Evolutionary conservation across 2,797 vertebrate genomes (phyloP), one percentile per base, ranked within the genome.

Genomic region (Syngnathus rostellatus): DNA sequence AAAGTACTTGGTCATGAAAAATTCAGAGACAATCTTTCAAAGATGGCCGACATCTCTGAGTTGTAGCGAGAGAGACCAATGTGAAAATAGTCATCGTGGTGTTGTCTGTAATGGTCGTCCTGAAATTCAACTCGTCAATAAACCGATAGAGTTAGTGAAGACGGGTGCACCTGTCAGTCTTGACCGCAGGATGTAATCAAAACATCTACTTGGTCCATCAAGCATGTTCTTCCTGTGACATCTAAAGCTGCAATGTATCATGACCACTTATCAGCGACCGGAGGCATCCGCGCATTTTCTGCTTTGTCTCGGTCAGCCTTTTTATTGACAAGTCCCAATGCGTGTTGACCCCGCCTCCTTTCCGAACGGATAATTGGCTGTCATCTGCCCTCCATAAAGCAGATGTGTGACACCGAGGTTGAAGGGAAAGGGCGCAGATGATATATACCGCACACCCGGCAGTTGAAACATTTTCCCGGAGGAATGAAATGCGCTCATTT

Each of bases 361-460:
- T 66, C 72, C 77, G 74, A 84, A 82, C 74, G 78, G 83, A 83
- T 88, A 84, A 88, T 88, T 85, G 83, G 74, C 68, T 86, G 85
- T 83, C 85, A 88, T 70, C 75, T 77, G 73, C 68, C 81, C 77
- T 70, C 78, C 74, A 79, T 83, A 78, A 86, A 86, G 72, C 67
- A 83, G 71, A 77, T 58, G 73, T 68, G 59, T 80, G 83, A 82
- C 80, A 84, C 78, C 39, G 5, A 41, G 64, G 70, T 72, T 72
- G 79, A 81, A 55, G 73, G 63, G 73, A 77, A 80, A 72, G 75
- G 77, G 73, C 79, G 72, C 68, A 8, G 63, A 72, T 81, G 79
- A 88, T 82, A 66, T 78, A 66, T 78, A 80, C 70, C 73, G 78
- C 77, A 73, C 71, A 55, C 66, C 69, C 67, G 58, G 72, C 68